Evolutionary conservation across 2,888 invertebrate genomes (phyloP).

Genomic region (Plusia festucae): DNA sequence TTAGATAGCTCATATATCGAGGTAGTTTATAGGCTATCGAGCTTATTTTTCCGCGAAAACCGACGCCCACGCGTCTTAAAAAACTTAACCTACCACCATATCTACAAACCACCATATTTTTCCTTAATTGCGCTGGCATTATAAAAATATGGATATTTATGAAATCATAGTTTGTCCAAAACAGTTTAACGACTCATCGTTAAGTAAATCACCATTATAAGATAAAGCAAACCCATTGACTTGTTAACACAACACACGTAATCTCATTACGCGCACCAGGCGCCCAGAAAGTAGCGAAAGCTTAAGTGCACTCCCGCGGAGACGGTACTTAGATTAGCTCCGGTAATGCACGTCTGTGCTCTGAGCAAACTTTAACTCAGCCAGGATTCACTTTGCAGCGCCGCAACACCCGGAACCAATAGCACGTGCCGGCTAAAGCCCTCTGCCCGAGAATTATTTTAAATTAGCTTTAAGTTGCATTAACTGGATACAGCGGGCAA

Average conservation of each 20-base stretch:
- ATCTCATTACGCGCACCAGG: conserved; percentile 60
- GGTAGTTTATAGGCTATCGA: too few species aligned
- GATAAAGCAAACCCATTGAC: conserved; percentile 32
- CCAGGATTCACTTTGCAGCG: conserved; percentile 49
- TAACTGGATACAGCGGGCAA: conserved; percentile 30
- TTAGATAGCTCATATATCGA: too few species aligned
- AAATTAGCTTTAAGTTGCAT: conserved; percentile 34
- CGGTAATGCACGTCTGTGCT: conserved; percentile 56
- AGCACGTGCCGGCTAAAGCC: conserved; percentile 25
- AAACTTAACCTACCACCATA: too few species aligned
- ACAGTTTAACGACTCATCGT: background rate
- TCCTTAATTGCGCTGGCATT: background rate
- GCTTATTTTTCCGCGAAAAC: too few species aligned
- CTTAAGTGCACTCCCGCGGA: conserved; percentile 63
- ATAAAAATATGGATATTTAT: background rate
- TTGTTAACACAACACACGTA: conserved; percentile 59
- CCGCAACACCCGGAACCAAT: conserved; percentile 29
- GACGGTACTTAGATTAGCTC: conserved; percentile 60
- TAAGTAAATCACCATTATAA: conserved; percentile 2
- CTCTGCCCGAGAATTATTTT: conserved; percentile 43
- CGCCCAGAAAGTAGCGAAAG: conserved; percentile 58
- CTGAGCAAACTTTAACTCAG: conserved; percentile 51
- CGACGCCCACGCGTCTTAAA: too few species aligned
- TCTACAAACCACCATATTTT: too few species aligned
- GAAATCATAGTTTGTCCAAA: background rate